Conservation (phyloP, 2,113 vertebrate species). For the Zosterops hypoxanthus region DNA sequence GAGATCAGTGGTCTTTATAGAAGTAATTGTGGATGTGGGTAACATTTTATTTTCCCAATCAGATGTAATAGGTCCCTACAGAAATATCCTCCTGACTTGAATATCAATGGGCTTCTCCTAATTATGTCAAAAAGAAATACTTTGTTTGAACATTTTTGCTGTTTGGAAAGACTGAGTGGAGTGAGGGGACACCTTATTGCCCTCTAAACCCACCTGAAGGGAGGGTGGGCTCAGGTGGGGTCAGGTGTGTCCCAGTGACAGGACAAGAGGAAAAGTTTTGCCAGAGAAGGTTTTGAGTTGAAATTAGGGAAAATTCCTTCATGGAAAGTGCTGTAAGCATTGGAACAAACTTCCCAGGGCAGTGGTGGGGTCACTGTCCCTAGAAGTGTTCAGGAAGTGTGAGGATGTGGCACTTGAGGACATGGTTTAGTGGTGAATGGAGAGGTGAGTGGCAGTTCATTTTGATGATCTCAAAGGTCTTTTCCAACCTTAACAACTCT, state of each 20-base stretch:
- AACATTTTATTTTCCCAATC: conserved; percentile 61
- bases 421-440: background rate
- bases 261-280: background rate
- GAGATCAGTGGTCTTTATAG: conserved; percentile 56
- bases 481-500: background rate
- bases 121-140: background rate
- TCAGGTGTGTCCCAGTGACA: accelerated
- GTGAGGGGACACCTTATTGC: background rate
- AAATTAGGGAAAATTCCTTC: too few species aligned
- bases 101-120: conserved; percentile 37
- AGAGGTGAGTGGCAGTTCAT: background rate
- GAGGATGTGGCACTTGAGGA: background rate
- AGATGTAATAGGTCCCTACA: conserved; percentile 47
- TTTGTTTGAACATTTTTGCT: background rate
- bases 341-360: background rate
- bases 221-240: background rate
- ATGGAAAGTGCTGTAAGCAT: background rate
- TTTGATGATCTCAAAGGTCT: background rate
- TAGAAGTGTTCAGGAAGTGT: accelerated
- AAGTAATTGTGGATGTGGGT: conserved; percentile 67
- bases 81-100: conserved; percentile 39
- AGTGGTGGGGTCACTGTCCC: background rate
- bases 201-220: background rate
- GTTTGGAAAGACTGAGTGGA: background rate
- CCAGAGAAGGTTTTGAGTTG: background rate